Percentiles rank a stretch among this genome's conserved stretches.
Evolutionary conservation across 2,797 vertebrate genomes (phyloP).

Genomic region (Acomys russatus): DNA sequence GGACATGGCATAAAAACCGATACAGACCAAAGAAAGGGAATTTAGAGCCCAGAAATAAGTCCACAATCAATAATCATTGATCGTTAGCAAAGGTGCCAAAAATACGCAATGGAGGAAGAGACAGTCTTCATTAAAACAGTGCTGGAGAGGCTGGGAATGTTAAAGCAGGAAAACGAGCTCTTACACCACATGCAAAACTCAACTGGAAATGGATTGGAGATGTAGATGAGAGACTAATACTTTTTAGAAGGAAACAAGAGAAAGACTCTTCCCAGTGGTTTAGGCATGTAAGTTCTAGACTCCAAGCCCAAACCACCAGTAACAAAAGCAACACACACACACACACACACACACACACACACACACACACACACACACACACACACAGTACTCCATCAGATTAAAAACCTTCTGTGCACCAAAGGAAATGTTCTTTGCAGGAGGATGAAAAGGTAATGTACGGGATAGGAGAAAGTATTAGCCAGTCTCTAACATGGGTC

Average conservation of each 20-base stretch:
- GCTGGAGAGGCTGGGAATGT: neutral
- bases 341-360: neutral
- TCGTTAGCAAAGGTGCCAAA: neutral
- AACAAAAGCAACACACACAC: neutral
- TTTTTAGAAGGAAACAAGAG: neutral
- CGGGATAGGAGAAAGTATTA: neutral
- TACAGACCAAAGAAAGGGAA: neutral
- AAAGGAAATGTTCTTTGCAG: neutral
- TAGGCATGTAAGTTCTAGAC: neutral
- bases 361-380: neutral
- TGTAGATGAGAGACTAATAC: neutral
- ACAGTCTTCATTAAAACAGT: neutral
- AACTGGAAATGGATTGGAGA: neutral
- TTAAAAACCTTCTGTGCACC: neutral
- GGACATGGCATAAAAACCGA: neutral
- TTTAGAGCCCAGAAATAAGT: neutral
- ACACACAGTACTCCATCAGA: neutral
- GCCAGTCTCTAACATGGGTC: neutral
- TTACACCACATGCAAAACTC: neutral
- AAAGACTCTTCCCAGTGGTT: neutral
- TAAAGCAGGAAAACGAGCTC: neutral
- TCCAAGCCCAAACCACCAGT: neutral
- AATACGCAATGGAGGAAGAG: neutral
- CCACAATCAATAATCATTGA: neutral
- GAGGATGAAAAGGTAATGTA: neutral